Evolutionary conservation across 2,113 vertebrate genomes (phyloP), one percentile per base, ranked within the genome.

Genomic region (Sterrhoptilus dennistouni): DNA sequence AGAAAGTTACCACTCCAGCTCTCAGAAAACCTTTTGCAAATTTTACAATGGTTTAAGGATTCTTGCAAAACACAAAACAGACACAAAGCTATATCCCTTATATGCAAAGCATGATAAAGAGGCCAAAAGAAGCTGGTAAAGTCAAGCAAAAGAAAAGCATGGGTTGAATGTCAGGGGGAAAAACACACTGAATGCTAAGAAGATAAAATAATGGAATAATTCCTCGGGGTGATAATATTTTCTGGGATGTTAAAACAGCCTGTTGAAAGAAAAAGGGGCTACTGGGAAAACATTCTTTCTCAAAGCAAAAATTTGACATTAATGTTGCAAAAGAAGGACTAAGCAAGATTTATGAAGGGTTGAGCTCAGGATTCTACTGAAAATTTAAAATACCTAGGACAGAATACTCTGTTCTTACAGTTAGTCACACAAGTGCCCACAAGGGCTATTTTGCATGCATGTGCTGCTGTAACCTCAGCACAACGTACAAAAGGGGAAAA

Each of bases 171-270:
- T 72, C 77, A 33, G 53, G 65, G 52, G 42, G 31, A 29, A 64
- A 61, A 52, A 19, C 12, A 3, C 11, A 69, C 45, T 65, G 70
- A 95, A 82, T 56, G 53, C 35, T 88, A 93, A 70, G 35, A 85
- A 33, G 56, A 63, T 52, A 95, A 93, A 92, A 87, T 76, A 86
- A 87, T 56, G 44, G 87, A 95, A 53, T 74, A 81, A 83, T 61
- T 85, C 75, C 24, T 81, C 56, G 59, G 77, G 53, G 92, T 95
- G 81, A 91, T 54, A 86, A 17, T 82, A 69, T 90, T 94, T 94
- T 63, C 57, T 60, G 47, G 36, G 87, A 92, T 5, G 6, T 61
- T 95, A 89, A 90, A 86, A 76, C 47, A 61, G 35, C 47, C 71
- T 83, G n/a, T 88, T 88, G 63, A 52, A 95, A 92, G 63, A 65